Evolutionary conservation across 1,140 invertebrate genomes (phyloP), one percentile per base, ranked within the genome.

Genomic region (Holotrichia oblita): DNA sequence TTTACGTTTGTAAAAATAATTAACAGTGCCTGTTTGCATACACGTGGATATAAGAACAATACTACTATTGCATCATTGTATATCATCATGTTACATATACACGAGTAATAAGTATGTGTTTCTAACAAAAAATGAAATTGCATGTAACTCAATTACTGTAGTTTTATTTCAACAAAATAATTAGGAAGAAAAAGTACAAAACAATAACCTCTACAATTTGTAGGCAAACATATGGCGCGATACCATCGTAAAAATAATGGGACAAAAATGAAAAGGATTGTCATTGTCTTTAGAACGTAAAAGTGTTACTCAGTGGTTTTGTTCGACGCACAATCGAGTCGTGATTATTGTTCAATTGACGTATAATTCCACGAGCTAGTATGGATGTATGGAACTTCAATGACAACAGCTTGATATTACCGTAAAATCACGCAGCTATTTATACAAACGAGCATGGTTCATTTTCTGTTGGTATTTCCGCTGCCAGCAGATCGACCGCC

Each of bases 391-490:
- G 27, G 10, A n/a, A n/a, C 48, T n/a, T 17, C 14, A 17, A 48
- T 17, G 17, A 55, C 17, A 55, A 69, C 8, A 34, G 22, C 61
- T 69, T 69, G 3, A 12, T 27, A 69, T 12, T 7, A 24, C 4
- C 22, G 24, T 34, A 69, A 69, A 69, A 69, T 69, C 22, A 69
- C 6, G 9, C 22, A 27, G 61, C 8, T n/a, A 69, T 69, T 27
- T 34, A 12, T 69, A 69, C 9, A 7, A 24, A 64, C 20, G 22
- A 14, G 61, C 22, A 27, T 27, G 61, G 22, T 10, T 69, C 61
- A 20, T 69, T 69, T 69, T 69, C 22, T 69, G 61, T 69, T 69
- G 61, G 61, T 69, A 69, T 69, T 69, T 69, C 61, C 61, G 61
- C 22, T 22, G 22, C 61, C 27, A 69, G 61, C 27, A 69, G 61